Evolutionary conservation across 2,797 vertebrate species (phyloP).

Genomic region (Gymnothorax javanicus): DNA sequence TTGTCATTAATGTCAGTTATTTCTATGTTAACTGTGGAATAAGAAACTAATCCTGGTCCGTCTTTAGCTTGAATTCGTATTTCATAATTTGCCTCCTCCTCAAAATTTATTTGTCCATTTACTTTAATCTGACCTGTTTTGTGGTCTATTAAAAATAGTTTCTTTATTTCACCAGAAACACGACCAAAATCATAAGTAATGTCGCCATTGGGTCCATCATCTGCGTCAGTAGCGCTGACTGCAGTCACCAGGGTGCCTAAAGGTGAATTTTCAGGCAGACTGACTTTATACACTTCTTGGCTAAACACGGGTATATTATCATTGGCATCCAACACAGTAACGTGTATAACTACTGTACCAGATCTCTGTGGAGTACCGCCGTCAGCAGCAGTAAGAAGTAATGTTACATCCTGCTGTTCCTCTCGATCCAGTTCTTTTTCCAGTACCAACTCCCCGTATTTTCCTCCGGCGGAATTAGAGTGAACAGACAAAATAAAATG

Average conservation of each 20-base stretch:
- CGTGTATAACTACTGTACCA: constrained; percentile 51
- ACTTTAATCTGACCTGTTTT: background rate
- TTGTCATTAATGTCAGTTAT: constrained; percentile 61
- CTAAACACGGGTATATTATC: constrained; percentile 53
- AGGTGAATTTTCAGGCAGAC: constrained; percentile 52
- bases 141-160: background rate
- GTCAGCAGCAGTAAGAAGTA: constrained; percentile 56
- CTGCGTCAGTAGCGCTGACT: constrained; percentile 54
- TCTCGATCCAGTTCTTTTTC: constrained; percentile 62
- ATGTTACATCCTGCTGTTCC: constrained; percentile 43
- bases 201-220: constrained; percentile 49
- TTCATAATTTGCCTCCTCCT: background rate
- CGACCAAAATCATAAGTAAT: constrained; percentile 25
- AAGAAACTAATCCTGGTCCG: background rate
- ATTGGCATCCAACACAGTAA: constrained; percentile 54
- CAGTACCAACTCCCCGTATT: constrained; percentile 57
- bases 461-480: constrained; percentile 42
- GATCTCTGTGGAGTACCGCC: constrained; percentile 58
- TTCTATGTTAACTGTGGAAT: background rate
- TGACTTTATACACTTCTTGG: constrained; percentile 50
- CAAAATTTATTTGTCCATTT: background rate
- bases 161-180: background rate
- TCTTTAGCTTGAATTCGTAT: constrained; percentile 8
- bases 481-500: constrained; percentile 56
- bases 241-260: constrained; percentile 43